Conservation (phyloP, 2,888 invertebrate genomes). For the Rhaphigaster nebulosa region DNA sequence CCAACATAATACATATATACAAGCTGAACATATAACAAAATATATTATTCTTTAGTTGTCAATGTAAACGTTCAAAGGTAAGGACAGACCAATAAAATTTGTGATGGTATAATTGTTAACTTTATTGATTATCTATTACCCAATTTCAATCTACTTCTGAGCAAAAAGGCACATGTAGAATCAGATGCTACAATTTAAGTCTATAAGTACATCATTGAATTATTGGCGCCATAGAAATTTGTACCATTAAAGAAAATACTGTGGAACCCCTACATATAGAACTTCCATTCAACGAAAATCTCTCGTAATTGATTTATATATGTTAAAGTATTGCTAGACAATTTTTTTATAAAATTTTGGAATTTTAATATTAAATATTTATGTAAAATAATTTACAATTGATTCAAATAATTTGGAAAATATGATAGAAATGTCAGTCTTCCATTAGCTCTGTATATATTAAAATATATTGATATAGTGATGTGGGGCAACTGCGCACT, state of each 20-base stretch:
- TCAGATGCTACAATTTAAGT: not conserved
- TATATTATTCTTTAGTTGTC: not conserved
- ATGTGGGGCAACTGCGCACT: too few relatives aligned
- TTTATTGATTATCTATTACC: not conserved
- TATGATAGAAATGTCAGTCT: too few relatives aligned
- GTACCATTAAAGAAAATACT: not conserved
- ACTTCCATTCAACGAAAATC: not conserved
- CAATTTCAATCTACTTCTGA: conserved; percentile 1
- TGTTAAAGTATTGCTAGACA: too few relatives aligned
- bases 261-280: not conserved
- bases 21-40: conserved; percentile 5
- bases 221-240: not conserved
- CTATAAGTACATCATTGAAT: not conserved
- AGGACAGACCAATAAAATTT: not conserved
- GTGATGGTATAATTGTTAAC: not conserved
- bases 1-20: not conserved
- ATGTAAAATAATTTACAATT: too few relatives aligned
- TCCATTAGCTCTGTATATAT: too few relatives aligned
- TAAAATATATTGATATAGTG: too few relatives aligned
- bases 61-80: not conserved
- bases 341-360: too few relatives aligned
- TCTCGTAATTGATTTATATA: not conserved
- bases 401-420: too few relatives aligned
- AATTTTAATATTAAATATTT: too few relatives aligned
- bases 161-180: conserved; percentile 33